These are phyloP conservation scores for Atrichornis clamosus DNA, from an alignment of 2,113 vertebrate species.

Conservation along the genomic window DNA sequence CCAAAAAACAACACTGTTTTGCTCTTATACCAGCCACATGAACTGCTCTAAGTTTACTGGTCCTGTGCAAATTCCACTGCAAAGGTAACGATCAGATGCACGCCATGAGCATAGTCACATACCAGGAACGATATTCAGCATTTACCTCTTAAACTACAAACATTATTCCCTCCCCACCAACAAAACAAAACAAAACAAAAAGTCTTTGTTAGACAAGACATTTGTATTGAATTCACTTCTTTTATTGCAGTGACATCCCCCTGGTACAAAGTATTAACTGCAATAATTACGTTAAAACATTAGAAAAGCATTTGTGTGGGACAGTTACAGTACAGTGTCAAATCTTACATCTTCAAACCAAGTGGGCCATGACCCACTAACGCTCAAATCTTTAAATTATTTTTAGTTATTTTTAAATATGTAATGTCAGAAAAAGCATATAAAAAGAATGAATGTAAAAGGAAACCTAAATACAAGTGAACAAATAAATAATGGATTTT, in stretches of 20 bases:
- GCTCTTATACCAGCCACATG: not conserved
- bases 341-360: constrained; percentile 83
- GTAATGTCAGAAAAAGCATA: constrained; percentile 79
- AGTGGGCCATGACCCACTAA: constrained; percentile 67
- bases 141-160: not conserved
- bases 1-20: not conserved
- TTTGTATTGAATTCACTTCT: constrained; percentile 72
- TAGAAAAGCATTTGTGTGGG: constrained; percentile 89
- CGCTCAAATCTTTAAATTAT: constrained; percentile 76
- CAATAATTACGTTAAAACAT: constrained; percentile 92
- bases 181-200: not conserved
- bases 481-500: constrained; percentile 81
- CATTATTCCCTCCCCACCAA: not conserved
- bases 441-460: constrained; percentile 81
- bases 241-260: constrained; percentile 80
- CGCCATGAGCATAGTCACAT: not conserved
- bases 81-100: not conserved
- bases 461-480: constrained; percentile 70
- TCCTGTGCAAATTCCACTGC: not conserved
- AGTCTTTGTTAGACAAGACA: constrained; percentile 11
- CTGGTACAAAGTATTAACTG: constrained; percentile 93
- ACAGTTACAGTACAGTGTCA: constrained; percentile 91
- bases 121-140: not conserved
- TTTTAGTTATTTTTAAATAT: constrained; percentile 76
- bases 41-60: not conserved